Percentiles rank a stretch among this genome's conserved stretches.
Conservation (phyloP, 2,113 vertebrate species). For the Xyliphius kryptos region DNA sequence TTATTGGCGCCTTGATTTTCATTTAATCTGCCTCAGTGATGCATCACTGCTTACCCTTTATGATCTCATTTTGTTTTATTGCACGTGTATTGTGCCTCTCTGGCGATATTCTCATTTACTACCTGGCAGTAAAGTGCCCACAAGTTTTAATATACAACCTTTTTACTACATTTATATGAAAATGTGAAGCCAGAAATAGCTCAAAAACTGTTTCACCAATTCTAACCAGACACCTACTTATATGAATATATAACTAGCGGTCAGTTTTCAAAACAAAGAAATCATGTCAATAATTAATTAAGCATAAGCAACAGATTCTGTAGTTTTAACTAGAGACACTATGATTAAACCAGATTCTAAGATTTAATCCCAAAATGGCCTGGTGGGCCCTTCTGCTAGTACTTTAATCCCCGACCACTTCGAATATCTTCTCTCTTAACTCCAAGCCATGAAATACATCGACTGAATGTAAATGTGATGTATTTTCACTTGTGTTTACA, state of each 20-base stretch:
- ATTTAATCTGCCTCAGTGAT: constrained; percentile 67
- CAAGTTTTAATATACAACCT: constrained; percentile 59
- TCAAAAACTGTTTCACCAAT: constrained; percentile 14
- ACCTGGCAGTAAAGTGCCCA: constrained; percentile 59
- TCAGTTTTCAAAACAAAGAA: not conserved
- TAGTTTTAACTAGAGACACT: not conserved
- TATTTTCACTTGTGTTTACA: not conserved
- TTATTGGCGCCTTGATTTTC: constrained; percentile 75
- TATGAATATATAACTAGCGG: too few species aligned
- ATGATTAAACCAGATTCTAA: constrained; percentile 1
- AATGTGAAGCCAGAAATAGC: constrained; percentile 1
- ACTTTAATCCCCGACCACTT: not conserved
- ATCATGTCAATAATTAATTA: not conserved
- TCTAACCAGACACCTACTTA: not conserved
- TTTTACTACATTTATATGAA: constrained; percentile 51
- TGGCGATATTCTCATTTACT: constrained; percentile 53
- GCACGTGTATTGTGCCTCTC: constrained; percentile 67
- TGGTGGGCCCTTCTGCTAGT: not conserved
- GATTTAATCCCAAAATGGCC: not conserved
- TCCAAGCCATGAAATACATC: not conserved
- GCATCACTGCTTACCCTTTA: constrained; percentile 68
- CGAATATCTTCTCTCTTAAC: not conserved
- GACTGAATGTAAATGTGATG: not conserved
- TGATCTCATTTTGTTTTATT: constrained; percentile 75
- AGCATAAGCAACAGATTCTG: not conserved